Evolutionary conservation across 2,888 invertebrate genomes (phyloP).

Genomic region (Leucophora obtusa): DNA sequence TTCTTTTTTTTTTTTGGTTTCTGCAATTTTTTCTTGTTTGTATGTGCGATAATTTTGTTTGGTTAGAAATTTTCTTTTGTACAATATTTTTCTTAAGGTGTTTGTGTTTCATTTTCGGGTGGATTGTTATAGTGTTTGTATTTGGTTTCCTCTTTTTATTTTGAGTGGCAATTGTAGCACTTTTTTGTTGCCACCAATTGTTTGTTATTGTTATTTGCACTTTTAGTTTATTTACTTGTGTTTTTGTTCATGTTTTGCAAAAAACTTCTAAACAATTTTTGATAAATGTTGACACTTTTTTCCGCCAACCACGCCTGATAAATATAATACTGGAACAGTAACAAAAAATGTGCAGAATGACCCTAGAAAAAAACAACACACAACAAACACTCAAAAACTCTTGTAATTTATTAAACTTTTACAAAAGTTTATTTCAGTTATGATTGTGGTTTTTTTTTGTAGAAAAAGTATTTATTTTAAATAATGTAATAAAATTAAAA

Average conservation of each 20-base stretch:
- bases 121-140: slow-evolving; percentile 15
- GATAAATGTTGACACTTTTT: slow-evolving; percentile 77
- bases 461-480: no score
- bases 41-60: slow-evolving; percentile 23
- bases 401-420: slow-evolving; percentile 54
- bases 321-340: slow-evolving; percentile 70
- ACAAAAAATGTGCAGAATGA: slow-evolving; percentile 18
- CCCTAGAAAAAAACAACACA: slow-evolving; percentile 31
- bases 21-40: slow-evolving; percentile 21
- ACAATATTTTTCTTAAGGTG: slow-evolving; percentile 55
- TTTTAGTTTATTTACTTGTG: slow-evolving; percentile 24
- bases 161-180: slow-evolving; percentile 52
- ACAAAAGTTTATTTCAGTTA: slow-evolving; percentile 33
- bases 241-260: slow-evolving; percentile 31
- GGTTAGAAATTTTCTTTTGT: slow-evolving; percentile 39
- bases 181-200: slow-evolving; percentile 50
- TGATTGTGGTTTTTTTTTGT: slow-evolving; percentile 9
- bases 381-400: neutral
- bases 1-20: slow-evolving; percentile 6
- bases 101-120: slow-evolving; percentile 17
- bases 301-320: slow-evolving; percentile 75
- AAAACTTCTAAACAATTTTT: slow-evolving; percentile 72
- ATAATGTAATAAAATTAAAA: no score
- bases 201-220: slow-evolving; percentile 54
- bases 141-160: slow-evolving; percentile 48